These are phyloP conservation scores for Brotula barbata DNA, from an alignment of 2,797 vertebrate genomes.

Conservation along the genomic window DNA sequence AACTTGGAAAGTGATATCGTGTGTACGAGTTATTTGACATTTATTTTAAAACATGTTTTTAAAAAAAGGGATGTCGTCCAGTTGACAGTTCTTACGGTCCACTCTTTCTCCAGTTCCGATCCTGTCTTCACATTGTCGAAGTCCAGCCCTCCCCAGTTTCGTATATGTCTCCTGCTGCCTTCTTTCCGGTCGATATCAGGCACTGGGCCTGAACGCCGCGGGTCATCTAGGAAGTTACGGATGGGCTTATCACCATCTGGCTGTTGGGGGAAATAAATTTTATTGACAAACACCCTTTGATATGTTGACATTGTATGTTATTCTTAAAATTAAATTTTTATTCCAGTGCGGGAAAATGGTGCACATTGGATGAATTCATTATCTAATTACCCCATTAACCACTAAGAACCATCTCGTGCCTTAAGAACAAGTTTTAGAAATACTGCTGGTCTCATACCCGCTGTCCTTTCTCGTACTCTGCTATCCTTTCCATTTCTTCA, in stretches of 20 bases:
- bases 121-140: constrained; percentile 90
- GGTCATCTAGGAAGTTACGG: constrained; percentile 91
- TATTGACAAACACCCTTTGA: too few species aligned
- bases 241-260: constrained; percentile 85
- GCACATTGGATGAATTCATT: too few species aligned
- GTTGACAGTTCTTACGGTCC: constrained; percentile 74
- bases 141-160: constrained; percentile 92
- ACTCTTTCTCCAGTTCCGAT: constrained; percentile 82
- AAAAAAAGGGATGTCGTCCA: too few species aligned
- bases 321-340: too few species aligned
- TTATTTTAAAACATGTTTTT: too few species aligned
- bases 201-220: constrained; percentile 82
- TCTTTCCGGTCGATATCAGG: constrained; percentile 85
- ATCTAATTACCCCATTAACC: too few species aligned
- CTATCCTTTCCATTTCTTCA: constrained; percentile 93
- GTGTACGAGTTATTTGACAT: too few species aligned
- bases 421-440: too few species aligned
- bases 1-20: too few species aligned
- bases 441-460: constrained; percentile 73
- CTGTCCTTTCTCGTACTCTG: constrained; percentile 89
- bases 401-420: too few species aligned
- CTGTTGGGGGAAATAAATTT: constrained; percentile 51
- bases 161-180: constrained; percentile 87
- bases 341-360: too few species aligned
- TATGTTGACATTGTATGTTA: too few species aligned